Evolutionary conservation across 2,888 invertebrate species (phyloP).

Genomic region (Parasteatoda lunata): DNA sequence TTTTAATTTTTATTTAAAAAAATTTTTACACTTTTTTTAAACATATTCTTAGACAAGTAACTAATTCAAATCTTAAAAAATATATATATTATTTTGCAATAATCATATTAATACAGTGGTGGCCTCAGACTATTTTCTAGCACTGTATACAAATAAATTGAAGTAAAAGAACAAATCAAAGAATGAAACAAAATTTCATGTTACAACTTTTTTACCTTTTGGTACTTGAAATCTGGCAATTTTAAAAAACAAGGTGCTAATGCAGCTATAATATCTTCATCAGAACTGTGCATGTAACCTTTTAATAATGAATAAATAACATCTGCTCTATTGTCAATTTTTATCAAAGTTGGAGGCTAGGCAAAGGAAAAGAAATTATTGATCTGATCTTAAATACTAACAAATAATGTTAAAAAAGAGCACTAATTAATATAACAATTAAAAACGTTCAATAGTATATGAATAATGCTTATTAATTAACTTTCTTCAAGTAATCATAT

Average conservation of each 20-base stretch:
- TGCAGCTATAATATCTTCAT: slow-evolving; percentile 7
- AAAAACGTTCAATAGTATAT: neutral
- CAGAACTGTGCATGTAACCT: slow-evolving; percentile 15
- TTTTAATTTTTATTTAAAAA: no score
- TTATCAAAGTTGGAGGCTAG: slow-evolving; percentile 47
- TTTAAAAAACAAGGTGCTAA: slow-evolving; percentile 41
- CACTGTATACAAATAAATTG: neutral
- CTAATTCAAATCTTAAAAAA: no score
- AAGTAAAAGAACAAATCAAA: neutral
- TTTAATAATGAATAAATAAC: slow-evolving; percentile 31
- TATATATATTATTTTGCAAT: no score
- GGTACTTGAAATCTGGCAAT: slow-evolving; percentile 31
- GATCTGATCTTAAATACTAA: neutral
- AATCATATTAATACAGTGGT: no score
- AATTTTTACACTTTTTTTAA: no score
- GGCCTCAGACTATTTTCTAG: no score
- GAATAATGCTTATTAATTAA: neutral
- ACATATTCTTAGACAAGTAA: no score
- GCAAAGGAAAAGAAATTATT: neutral
- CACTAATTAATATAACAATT: neutral
- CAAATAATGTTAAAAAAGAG: neutral
- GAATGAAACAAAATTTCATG: neutral
- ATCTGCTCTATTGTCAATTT: slow-evolving; percentile 39
- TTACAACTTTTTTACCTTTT: slow-evolving; percentile 28
- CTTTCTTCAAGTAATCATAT: neutral